Conservation (phyloP, 1,140 invertebrate genomes). For the Ooceraea biroi region DNA sequence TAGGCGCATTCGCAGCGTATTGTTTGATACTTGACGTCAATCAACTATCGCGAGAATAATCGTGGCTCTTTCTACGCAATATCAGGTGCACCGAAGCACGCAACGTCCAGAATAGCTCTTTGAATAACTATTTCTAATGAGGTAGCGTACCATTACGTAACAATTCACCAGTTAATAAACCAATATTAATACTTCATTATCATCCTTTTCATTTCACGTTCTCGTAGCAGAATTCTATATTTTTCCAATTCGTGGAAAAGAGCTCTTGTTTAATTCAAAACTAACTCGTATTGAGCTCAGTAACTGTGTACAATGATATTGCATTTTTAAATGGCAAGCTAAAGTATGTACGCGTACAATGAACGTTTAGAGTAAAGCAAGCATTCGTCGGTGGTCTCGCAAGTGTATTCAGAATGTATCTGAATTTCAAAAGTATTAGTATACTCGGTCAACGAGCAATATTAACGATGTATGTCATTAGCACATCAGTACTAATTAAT, state of each 20-base stretch:
- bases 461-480: conserved; percentile 5
- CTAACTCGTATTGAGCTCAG: too few relatives aligned
- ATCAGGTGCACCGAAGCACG: background rate
- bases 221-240: background rate
- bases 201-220: background rate
- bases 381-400: too few relatives aligned
- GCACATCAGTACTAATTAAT: background rate
- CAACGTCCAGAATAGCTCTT: background rate
- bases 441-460: background rate
- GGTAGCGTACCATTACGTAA: background rate
- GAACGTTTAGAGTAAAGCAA: too few relatives aligned
- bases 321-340: too few relatives aligned
- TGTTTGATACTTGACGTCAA: conserved; percentile 44
- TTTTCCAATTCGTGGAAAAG: too few relatives aligned
- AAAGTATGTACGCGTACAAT: too few relatives aligned
- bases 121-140: conserved; percentile 17
- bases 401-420: background rate
- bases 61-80: background rate
- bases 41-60: conserved; percentile 39
- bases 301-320: too few relatives aligned
- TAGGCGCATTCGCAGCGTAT: conserved; percentile 3
- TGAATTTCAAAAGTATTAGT: background rate
- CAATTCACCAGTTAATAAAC: too few relatives aligned
- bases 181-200: background rate
- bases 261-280: too few relatives aligned